phyloP scores from a whole-genome alignment of 1,140 invertebrate species.

The Acromyrmex charruanus region DNA sequence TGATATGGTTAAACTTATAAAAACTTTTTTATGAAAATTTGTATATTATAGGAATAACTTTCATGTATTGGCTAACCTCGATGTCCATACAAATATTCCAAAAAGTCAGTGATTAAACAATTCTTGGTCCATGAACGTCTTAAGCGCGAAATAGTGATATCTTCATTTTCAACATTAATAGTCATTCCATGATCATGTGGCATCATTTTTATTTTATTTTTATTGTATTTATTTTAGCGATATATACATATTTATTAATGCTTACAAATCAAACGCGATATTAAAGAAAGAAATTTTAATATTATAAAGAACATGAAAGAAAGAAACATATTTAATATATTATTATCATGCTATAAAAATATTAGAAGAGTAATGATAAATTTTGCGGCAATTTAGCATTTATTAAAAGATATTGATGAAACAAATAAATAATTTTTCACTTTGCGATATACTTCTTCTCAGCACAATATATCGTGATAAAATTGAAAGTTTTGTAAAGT shows the following conservation, averaged over 20 bases:
- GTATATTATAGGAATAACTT: not conserved
- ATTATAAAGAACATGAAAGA: not conserved
- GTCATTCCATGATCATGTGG: conserved; percentile 63
- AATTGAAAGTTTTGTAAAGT: conserved; percentile 48
- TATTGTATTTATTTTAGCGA: not conserved
- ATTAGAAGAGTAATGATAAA: not conserved
- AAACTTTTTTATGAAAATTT: not conserved
- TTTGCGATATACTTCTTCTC: not conserved
- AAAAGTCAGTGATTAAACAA: conserved; percentile 84
- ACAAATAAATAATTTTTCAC: not conserved
- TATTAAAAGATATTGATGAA: not conserved
- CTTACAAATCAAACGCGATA: not conserved
- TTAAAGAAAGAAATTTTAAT: not conserved
- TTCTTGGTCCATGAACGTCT: conserved; percentile 81
- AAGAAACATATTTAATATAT: not conserved
- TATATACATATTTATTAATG: conserved; percentile 1
- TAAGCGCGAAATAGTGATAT: conserved; percentile 76
- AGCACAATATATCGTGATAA: not conserved
- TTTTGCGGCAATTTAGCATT: not conserved
- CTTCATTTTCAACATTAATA: conserved; percentile 35
- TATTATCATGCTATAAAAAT: conserved; percentile 12
- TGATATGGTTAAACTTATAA: not conserved
- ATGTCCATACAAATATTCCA: conserved; percentile 86
- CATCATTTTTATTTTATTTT: conserved; percentile 54
- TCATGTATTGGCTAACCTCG: conserved; percentile 83